Conservation (phyloP, 2,797 vertebrate species). For the Hydrophis major region DNA sequence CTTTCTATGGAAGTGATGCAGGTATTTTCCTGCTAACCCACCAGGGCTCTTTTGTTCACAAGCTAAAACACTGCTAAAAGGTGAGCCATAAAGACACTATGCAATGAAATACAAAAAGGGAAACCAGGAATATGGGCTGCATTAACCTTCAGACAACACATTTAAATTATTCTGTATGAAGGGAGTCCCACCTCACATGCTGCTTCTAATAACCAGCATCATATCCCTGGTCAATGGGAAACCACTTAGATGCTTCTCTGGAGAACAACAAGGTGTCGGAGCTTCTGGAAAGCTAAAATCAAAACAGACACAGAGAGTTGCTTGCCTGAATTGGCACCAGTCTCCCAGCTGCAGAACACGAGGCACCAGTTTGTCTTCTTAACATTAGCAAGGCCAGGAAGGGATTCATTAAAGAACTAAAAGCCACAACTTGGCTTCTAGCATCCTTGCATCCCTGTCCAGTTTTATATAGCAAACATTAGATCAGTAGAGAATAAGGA, state of each 20-base stretch:
- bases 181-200: slow-evolving; percentile 40
- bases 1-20: neutral
- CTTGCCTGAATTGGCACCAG: slow-evolving; percentile 45
- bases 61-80: slow-evolving; percentile 27
- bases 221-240: slow-evolving; percentile 53
- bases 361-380: slow-evolving; percentile 60
- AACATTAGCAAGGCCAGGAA: slow-evolving; percentile 61
- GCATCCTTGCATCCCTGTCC: slow-evolving; percentile 62
- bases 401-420: slow-evolving; percentile 59
- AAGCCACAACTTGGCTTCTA: slow-evolving; percentile 65
- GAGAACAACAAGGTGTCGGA: slow-evolving; percentile 45
- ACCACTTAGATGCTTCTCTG: slow-evolving; percentile 35
- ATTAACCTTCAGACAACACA: slow-evolving; percentile 39
- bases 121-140: slow-evolving; percentile 56
- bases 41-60: neutral
- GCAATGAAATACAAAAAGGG: slow-evolving; percentile 53
- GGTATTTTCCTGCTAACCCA: neutral
- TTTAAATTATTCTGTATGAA: slow-evolving; percentile 38
- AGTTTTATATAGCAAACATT: slow-evolving; percentile 49
- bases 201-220: slow-evolving; percentile 8
- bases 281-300: slow-evolving; percentile 61
- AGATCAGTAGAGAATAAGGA: slow-evolving; percentile 54
- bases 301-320: slow-evolving; percentile 53
- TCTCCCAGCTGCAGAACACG: slow-evolving; percentile 64
- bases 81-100: slow-evolving; percentile 29